Evolutionary conservation across 2,113 vertebrate species (phyloP).

Genomic region (Theristicus caerulescens): DNA sequence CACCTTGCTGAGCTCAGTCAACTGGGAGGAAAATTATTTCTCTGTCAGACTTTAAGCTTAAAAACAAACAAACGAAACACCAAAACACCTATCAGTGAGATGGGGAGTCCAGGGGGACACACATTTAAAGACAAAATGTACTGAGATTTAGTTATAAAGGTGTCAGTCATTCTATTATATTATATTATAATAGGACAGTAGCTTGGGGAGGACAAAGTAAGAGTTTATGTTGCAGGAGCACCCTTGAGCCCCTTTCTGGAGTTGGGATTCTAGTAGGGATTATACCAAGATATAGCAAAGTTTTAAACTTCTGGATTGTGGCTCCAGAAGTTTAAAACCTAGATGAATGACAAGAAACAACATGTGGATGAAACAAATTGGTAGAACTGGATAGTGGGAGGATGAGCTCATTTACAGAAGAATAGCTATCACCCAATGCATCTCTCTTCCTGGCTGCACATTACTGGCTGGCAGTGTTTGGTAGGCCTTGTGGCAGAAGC

Average conservation of each 20-base stretch:
- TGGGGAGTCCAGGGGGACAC: not conserved
- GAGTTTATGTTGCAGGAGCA: not conserved
- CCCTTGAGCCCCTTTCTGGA: not conserved
- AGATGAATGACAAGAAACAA: not conserved
- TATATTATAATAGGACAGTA: not conserved
- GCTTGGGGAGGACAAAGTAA: not conserved
- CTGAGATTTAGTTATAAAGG: not conserved
- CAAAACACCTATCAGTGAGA: not conserved
- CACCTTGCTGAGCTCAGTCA: not conserved
- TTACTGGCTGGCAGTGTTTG: not conserved
- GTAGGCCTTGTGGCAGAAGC: not conserved
- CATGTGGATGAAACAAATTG: not conserved
- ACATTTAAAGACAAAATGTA: not conserved
- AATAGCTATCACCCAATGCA: not conserved
- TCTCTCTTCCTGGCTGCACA: not conserved
- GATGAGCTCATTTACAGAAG: constrained; percentile 8
- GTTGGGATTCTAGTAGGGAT: not conserved
- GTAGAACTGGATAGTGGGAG: not conserved
- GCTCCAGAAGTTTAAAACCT: not conserved
- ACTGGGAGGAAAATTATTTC: not conserved
- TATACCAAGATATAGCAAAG: not conserved
- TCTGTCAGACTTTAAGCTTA: not conserved
- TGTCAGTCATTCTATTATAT: not conserved
- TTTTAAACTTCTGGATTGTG: no score
- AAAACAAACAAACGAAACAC: not conserved